Evolutionary conservation across 2,113 vertebrate genomes (phyloP).

Genomic region (Eubucco bourcierii): DNA sequence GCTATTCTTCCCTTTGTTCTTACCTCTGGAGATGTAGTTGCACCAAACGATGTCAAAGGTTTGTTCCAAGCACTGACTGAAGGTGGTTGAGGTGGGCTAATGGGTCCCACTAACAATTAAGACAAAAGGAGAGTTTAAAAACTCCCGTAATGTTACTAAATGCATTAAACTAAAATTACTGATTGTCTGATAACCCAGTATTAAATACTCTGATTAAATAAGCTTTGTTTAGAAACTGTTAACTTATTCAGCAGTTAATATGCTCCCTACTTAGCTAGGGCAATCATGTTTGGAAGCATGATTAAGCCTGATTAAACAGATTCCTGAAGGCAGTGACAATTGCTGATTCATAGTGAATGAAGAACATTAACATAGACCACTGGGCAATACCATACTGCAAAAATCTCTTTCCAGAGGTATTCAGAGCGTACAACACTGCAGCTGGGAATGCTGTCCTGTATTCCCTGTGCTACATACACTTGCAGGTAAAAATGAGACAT

Average conservation of each 20-base stretch:
- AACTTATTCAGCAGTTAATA: not conserved
- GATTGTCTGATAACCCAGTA: not conserved
- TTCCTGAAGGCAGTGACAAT: not conserved
- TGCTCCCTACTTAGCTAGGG: not conserved
- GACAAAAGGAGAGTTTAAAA: not conserved
- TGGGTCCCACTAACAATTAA: conserved; percentile 88
- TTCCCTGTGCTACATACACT: not conserved
- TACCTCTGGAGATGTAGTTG: conserved; percentile 87
- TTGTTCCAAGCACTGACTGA: conserved; percentile 99
- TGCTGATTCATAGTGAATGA: not conserved
- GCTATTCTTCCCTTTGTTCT: not conserved
- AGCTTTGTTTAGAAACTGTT: not conserved
- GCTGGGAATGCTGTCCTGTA: not conserved
- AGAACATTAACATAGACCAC: not conserved
- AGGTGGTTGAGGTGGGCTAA: conserved; percentile 94
- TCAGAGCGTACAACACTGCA: not conserved
- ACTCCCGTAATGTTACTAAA: fast-evolving
- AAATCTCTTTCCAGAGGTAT: not conserved
- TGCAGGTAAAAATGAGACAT: not conserved
- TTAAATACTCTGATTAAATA: not conserved
- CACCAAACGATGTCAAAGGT: conserved; percentile 94
- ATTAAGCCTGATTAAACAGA: not conserved
- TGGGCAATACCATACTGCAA: not conserved
- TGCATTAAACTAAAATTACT: not conserved
- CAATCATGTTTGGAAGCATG: not conserved